Percentiles rank a stretch among this genome's conserved stretches.
phyloP scores from a whole-genome alignment of 2,797 vertebrate species.

The Enteromius mattozi region DNA sequence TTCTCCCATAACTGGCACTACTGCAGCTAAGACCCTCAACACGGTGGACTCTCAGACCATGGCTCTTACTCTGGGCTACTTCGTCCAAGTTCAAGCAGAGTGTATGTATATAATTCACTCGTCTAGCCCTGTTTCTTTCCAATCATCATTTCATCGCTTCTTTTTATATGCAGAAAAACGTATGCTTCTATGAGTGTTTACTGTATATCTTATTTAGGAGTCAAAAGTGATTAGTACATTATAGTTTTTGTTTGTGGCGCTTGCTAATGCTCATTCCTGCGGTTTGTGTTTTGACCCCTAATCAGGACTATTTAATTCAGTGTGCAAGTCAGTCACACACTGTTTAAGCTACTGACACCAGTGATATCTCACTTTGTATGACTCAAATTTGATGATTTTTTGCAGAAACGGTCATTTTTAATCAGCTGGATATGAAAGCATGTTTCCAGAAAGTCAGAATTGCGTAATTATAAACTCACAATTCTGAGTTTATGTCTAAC shows the following conservation, averaged over 20 bases:
- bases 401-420: background rate
- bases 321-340: background rate
- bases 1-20: slow-evolving; percentile 86
- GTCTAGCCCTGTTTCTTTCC: background rate
- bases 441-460: too few relatives aligned
- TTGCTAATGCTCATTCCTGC: background rate
- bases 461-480: too few relatives aligned
- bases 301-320: background rate
- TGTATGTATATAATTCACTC: slow-evolving; percentile 79
- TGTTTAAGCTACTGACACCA: background rate
- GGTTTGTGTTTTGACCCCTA: background rate
- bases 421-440: background rate
- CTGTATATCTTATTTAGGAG: background rate
- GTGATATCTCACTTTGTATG: background rate
- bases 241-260: background rate
- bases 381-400: background rate
- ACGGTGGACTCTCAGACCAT: slow-evolving; percentile 96
- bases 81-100: slow-evolving; percentile 95
- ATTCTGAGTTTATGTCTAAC: too few relatives aligned
- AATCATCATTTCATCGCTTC: too few relatives aligned
- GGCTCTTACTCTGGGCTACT: slow-evolving; percentile 94
- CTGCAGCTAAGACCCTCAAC: slow-evolving; percentile 92
- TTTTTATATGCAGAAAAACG: background rate
- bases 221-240: background rate
- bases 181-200: background rate